Conservation (phyloP, 1,140 invertebrate genomes). For the Rhopalosiphum maidis region DNA sequence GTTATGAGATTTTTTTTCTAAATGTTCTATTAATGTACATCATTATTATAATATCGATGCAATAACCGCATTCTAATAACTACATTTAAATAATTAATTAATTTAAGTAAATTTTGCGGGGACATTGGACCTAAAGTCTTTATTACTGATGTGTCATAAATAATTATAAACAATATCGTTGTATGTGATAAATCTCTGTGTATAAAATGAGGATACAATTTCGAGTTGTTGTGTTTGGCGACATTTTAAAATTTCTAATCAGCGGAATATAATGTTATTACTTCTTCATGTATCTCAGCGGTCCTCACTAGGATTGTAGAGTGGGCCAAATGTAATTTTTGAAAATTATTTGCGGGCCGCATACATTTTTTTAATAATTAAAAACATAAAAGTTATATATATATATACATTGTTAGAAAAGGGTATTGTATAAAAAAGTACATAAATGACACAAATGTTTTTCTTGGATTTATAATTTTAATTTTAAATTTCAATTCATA, state of each 20-base stretch:
- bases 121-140: not conserved
- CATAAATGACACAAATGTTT: too few species aligned
- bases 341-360: too few species aligned
- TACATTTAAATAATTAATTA: not conserved
- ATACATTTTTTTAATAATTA: too few species aligned
- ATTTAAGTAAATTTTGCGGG: not conserved
- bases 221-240: not conserved
- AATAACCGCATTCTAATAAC: not conserved
- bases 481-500: not conserved
- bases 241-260: not conserved
- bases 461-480: too few species aligned
- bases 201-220: not conserved
- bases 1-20: not conserved
- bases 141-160: not conserved
- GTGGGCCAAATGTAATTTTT: too few species aligned
- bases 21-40: not conserved
- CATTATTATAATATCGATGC: not conserved
- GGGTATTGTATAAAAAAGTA: not conserved
- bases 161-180: not conserved
- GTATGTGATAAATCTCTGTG: not conserved
- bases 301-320: too few species aligned
- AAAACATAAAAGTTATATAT: not conserved
- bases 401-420: not conserved
- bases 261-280: not conserved
- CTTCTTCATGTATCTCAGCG: not conserved